Evolutionary conservation across 2,888 invertebrate genomes (phyloP), one percentile per base, ranked within the genome.

Genomic region (Phengaris alcon): DNA sequence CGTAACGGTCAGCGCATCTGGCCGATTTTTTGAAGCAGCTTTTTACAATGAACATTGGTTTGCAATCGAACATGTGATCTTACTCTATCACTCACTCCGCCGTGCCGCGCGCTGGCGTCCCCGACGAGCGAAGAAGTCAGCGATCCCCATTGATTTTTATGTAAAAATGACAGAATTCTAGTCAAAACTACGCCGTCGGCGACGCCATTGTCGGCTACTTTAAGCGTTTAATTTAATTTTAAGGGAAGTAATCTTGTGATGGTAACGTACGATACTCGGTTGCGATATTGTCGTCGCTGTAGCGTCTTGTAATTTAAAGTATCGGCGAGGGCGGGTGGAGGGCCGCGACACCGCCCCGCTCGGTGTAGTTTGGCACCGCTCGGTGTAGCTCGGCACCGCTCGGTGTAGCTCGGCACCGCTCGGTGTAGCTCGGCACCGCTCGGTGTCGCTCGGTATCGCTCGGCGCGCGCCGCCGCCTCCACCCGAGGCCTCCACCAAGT

Each of bases 141-240:
- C 22, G 59, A 35, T 35, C 4, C 0, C 15, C 9, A 12, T 54
- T 22, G 3, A 9, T 9, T 59, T 9, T 35, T 35, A 35, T 35
- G 4, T 35, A 35, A 35, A 35, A 35, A 35, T 35, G 0, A 35
- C 35, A 35, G 3, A 35, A 35, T 3, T 35, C 59, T 59, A 22
- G 64, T 35, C 64, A 12, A 44, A 12, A 35, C 35, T 64, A 51
- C 35, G 4, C 35, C 48, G 69, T 46, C 51, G 72, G 54, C 10
- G 55, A 55, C n/a, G 73, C 15, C 55, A 9, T 10, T 10, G 44
- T 13, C 46, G 22, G 52, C 15, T 6, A 70, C 48, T 51, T 51
- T 70, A 54, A 72, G 54, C 72, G 51, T 52, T 54, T 72, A 72
- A 22, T 52, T 51, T 72, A 73, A 57, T 46, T 64, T 52, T 55